phyloP scores from a whole-genome alignment of 2,888 invertebrate species.

The Criorhina ranunculi region DNA sequence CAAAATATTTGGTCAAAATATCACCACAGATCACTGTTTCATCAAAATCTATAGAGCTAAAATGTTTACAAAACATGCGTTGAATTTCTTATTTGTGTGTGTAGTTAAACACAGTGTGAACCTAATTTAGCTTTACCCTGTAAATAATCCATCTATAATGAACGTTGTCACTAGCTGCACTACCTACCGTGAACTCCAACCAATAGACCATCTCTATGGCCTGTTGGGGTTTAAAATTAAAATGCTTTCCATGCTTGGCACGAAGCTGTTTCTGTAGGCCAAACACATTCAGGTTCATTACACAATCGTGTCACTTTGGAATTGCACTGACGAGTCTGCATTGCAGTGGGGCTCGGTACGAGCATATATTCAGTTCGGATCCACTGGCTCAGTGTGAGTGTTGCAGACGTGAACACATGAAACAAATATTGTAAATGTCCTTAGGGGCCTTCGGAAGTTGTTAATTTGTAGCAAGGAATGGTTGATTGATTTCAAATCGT shows the following conservation, averaged over 20 bases:
- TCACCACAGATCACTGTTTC: too few relatives aligned
- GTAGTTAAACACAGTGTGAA: too few relatives aligned
- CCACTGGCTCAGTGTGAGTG: constrained; percentile 9
- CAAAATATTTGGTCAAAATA: too few relatives aligned
- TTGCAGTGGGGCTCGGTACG: constrained; percentile 42
- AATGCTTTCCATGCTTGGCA: constrained; percentile 59
- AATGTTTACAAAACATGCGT: too few relatives aligned
- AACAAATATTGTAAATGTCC: constrained; percentile 23
- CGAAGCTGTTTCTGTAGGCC: constrained; percentile 64
- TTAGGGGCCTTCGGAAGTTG: constrained; percentile 24
- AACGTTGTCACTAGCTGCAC: neutral
- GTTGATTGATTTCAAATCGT: constrained; percentile 54
- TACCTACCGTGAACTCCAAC: neutral
- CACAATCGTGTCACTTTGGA: constrained; percentile 70
- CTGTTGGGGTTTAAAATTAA: constrained; percentile 45
- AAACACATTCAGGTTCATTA: constrained; percentile 72
- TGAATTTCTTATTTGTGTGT: too few relatives aligned
- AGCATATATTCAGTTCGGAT: constrained; percentile 24
- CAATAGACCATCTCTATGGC: constrained; percentile 10
- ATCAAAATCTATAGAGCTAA: too few relatives aligned
- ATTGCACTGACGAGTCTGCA: constrained; percentile 54
- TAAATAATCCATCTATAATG: neutral
- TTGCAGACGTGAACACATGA: constrained; percentile 17
- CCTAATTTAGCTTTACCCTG: neutral
- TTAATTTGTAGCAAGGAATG: constrained; percentile 22